phyloP scores from a whole-genome alignment of 2,888 invertebrate genomes.

The Coecobrya sp. region DNA sequence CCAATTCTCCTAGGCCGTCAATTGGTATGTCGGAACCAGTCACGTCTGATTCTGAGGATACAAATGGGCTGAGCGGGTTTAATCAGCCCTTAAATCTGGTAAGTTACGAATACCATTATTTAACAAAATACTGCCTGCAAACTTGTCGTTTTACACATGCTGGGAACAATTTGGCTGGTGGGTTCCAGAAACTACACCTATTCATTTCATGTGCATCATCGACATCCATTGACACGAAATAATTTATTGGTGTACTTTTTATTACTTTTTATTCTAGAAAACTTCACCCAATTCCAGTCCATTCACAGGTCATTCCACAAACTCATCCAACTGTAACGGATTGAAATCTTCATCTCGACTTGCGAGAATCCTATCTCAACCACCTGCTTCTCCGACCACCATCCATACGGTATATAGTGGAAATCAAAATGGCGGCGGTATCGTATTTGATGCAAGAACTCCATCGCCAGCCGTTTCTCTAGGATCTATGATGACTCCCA shows the following conservation, averaged over 20 bases:
- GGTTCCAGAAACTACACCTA: not conserved
- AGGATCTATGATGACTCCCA: conserved; percentile 84
- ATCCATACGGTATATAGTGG: conserved; percentile 79
- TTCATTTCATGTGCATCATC: not conserved
- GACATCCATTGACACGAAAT: not conserved
- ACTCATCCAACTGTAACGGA: conserved; percentile 79
- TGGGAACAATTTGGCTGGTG: no score
- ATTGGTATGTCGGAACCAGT: conserved; percentile 87
- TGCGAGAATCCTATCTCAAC: conserved; percentile 89
- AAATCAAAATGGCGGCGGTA: conserved; percentile 76
- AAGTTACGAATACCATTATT: conserved; percentile 39
- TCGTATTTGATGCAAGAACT: conserved; percentile 81
- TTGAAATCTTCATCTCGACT: conserved; percentile 87
- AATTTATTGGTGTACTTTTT: conserved; percentile 56
- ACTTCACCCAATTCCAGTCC: conserved; percentile 85
- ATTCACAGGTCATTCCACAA: conserved; percentile 83
- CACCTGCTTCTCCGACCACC: conserved; percentile 87
- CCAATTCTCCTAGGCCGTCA: conserved; percentile 90
- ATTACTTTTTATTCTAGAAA: conserved; percentile 81
- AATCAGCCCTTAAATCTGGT: conserved; percentile 86
- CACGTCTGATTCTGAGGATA: conserved; percentile 90
- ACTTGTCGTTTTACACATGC: not conserved
- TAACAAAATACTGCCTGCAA: not conserved
- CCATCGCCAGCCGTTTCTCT: conserved; percentile 87
- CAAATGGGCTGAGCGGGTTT: conserved; percentile 82